Base-by-base conservation (phyloP, 2,888 invertebrate species). In the Anaspis maculata region DNA sequence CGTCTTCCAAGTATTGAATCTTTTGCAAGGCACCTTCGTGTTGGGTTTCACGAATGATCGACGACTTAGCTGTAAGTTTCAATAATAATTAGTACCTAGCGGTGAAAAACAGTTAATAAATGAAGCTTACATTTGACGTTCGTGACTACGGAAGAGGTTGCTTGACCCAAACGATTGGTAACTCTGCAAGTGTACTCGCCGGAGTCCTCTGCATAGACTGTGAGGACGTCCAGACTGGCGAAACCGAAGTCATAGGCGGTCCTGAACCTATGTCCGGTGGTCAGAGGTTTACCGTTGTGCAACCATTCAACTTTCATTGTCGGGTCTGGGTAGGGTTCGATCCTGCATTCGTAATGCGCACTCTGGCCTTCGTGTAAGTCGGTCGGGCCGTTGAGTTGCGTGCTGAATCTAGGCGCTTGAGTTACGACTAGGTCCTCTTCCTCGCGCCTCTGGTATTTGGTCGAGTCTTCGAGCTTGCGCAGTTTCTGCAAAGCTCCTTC, bases 201-300 rank as follows among this genome's bases (percentile, higher is more conserved):
- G 44, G 89, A 84, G 63, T 97, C 97, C 69, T 92, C 92, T 11
- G 85, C 84, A 54, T 92, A 90, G 2, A 92, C 92, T 24, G 90
- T 87, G 15, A 94, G 73, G 40, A 98, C 87, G 62, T 98, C 97
- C 42, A 98, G 74, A 31, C 96, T 88, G 35, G 94, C 92, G 66
- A 94, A 96, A 26, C 97, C 97, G 63, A 98, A 97, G 62, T 97
- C 96, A 57, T 86, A 89, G 27, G 91, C 84, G 27, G 94, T 94
- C 56, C 91, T 79, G 72, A 89, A 91, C 41, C 95, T 79, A 59
- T 94, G 92, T 34, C 89, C 89, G 41, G 83, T 84, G 52, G 81
- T 82, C 28, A 91, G 68, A 25, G 91, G 87, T 62, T 90, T 81
- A 27, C 88, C 91, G 62, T 96, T 91, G 56, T 90, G 90, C 69